Percentiles rank a stretch among this genome's conserved stretches.
Conservation (phyloP, 2,797 vertebrate genomes). For the Lophotriccus pileatus region DNA sequence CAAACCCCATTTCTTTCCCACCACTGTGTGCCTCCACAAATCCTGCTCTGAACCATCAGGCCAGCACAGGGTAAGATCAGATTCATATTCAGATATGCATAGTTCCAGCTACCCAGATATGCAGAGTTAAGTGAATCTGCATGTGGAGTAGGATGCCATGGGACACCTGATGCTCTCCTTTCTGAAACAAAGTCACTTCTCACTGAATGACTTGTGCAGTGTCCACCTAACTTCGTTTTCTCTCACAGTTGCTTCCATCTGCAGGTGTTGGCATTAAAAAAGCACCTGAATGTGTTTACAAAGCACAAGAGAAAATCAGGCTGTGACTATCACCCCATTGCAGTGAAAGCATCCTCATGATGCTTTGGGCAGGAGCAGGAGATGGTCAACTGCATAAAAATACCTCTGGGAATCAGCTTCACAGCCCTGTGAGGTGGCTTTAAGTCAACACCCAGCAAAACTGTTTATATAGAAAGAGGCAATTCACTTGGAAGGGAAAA, state of each 20-base stretch:
- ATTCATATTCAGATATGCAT: neutral
- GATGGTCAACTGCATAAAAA: neutral
- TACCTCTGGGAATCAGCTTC: neutral
- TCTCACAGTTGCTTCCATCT: neutral
- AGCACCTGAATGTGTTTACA: neutral
- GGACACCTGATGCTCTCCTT: accelerated
- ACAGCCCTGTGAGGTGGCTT: neutral
- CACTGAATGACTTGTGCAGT: accelerated
- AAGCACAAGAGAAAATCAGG: neutral
- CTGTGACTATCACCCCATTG: neutral
- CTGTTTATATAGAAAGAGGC: neutral
- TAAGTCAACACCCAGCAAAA: neutral
- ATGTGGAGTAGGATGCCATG: neutral
- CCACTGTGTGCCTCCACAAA: accelerated
- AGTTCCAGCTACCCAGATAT: neutral
- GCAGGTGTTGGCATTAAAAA: neutral
- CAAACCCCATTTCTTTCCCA: neutral
- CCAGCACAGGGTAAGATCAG: neutral
- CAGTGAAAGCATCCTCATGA: neutral
- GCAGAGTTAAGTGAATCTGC: neutral
- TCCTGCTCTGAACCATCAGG: neutral
- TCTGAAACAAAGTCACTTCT: neutral
- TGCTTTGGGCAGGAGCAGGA: neutral
- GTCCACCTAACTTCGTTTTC: neutral
- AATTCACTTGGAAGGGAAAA: neutral